Evolutionary conservation across 2,797 vertebrate genomes (phyloP), one percentile per base, ranked within the genome.

Genomic region (Coendou prehensilis): DNA sequence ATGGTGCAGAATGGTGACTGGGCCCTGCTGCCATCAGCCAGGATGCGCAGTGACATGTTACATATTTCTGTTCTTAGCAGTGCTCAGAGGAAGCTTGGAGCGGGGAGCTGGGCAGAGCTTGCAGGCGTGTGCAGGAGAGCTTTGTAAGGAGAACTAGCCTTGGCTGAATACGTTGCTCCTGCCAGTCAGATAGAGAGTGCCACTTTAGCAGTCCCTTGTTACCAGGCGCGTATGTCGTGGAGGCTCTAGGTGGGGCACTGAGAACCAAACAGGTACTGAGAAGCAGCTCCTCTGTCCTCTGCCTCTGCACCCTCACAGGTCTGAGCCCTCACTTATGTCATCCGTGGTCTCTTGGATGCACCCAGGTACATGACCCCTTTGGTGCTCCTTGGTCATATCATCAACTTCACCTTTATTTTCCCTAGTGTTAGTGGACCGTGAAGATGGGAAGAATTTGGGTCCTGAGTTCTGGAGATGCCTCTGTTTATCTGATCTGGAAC

Each of bases 401-500:
- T 82, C 57, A 73, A 37, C 54, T 82, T 61, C 33, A 89, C 87
- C 41, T 92, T 87, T 47, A 64, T 86, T 94, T 79, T 18, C 14
- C 23, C 83, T 30, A 56, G 67, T 50, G 67, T 47, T 89, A n/a
- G 50, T 69, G 75, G 57, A 69, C 23, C 63, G 64, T 78, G 94
- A 91, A 84, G 64, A 95, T 41, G 52, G 9, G 23, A 83, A 91
- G 79, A 84, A 67, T 56, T 52, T 75, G 37, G 86, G 76, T 80
- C 37, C 67, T 80, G 71, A 47, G 45, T 84, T 69, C 89, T 81
- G 83, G 56, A 85, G 92, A 80, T 56, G 23, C 28, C 64, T 87
- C 47, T 93, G 83, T 97, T 94, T 96, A 89, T 97, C 95, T 97
- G 76, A 78, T 97, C 89, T 95, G 95, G 56, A 94, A 75, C 13